Conservation (phyloP, 2,113 vertebrate species). For the Sylvicapra grimmia region DNA sequence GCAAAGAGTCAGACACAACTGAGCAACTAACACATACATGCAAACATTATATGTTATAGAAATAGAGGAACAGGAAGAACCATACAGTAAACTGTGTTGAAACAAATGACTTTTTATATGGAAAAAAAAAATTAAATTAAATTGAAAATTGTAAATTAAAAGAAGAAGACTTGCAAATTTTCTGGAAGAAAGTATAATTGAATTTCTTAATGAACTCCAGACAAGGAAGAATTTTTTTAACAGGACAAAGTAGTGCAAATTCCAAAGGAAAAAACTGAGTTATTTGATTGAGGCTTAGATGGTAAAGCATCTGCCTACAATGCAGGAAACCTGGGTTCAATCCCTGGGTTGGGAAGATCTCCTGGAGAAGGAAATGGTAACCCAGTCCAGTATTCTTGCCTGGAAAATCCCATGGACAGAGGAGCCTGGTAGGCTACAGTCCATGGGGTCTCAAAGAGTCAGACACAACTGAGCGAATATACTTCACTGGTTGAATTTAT, state of each 20-base stretch:
- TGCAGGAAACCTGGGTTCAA: neutral
- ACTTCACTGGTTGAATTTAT: neutral
- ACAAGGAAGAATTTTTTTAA: neutral
- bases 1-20: neutral
- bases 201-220: neutral
- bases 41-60: neutral
- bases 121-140: neutral
- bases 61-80: neutral
- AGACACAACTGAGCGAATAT: neutral
- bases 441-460: neutral
- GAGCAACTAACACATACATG: neutral
- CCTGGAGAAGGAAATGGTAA: neutral
- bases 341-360: rapidly evolving
- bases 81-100: no score
- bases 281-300: neutral
- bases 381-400: neutral
- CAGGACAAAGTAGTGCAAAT: neutral
- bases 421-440: neutral
- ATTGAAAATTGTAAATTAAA: neutral
- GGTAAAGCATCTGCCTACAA: neutral
- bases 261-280: neutral
- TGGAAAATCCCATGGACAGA: neutral
- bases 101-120: neutral
- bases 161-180: neutral
- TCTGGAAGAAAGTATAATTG: neutral